These are phyloP conservation scores for Penaeus chinensis DNA, from an alignment of 1,140 invertebrate species.

Conservation along the genomic window DNA sequence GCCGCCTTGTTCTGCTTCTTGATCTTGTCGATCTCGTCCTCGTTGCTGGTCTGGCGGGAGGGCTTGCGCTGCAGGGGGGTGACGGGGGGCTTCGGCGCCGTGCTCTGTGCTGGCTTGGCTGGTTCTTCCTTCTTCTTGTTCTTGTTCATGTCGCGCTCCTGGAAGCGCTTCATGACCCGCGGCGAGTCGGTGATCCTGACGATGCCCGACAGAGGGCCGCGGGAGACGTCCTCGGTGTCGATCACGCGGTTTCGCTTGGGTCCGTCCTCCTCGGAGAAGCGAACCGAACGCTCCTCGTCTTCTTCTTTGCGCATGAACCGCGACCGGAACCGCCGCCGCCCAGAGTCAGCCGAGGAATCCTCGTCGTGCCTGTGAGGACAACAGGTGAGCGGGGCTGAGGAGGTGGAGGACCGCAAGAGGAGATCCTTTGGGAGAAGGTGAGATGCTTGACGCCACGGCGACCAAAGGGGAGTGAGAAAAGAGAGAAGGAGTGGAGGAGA, in stretches of 20 bases:
- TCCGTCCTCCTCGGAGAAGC: slow-evolving; percentile 60
- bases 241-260: slow-evolving; percentile 73
- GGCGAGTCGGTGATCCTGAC: slow-evolving; percentile 77
- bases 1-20: slow-evolving; percentile 86
- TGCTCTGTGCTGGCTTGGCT: slow-evolving; percentile 70
- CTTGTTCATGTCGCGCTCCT: slow-evolving; percentile 67
- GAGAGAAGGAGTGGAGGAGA: neutral
- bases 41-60: slow-evolving; percentile 81
- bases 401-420: slow-evolving; percentile 28
- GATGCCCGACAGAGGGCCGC: slow-evolving; percentile 85
- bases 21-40: slow-evolving; percentile 89
- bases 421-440: slow-evolving; percentile 17
- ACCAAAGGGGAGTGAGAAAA: neutral
- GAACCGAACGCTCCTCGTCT: slow-evolving; percentile 64
- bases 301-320: slow-evolving; percentile 76
- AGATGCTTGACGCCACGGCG: neutral
- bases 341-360: slow-evolving; percentile 65
- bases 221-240: slow-evolving; percentile 88
- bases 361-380: slow-evolving; percentile 64
- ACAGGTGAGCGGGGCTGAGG: slow-evolving; percentile 54
- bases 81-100: slow-evolving; percentile 68
- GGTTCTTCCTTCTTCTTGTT: slow-evolving; percentile 64
- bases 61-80: slow-evolving; percentile 66
- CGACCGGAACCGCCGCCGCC: slow-evolving; percentile 73
- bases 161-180: slow-evolving; percentile 86